Evolutionary conservation across 64 coral and sea anemone genomes (phyloP).

Genomic region (Acropora tenuis): DNA sequence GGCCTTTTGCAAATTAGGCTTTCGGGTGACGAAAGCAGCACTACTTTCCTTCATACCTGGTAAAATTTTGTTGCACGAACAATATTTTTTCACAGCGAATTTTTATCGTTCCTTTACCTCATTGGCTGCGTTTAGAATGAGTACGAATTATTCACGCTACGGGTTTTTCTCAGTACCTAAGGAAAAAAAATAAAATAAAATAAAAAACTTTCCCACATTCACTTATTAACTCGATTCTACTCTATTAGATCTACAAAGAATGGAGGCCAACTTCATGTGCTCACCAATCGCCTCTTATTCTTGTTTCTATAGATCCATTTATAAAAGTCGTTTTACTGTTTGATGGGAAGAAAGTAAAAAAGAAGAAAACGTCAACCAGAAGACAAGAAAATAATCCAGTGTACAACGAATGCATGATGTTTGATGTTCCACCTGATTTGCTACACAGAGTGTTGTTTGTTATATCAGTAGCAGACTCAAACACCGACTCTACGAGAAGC

Average conservation of each 20-base stretch:
- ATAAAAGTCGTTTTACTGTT: slow-evolving; percentile 95
- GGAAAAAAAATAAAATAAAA: no score
- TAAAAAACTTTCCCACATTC: background rate
- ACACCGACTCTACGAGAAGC: slow-evolving; percentile 65
- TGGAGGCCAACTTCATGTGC: background rate
- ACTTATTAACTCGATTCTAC: background rate
- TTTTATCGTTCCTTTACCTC: no score
- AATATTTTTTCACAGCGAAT: no score
- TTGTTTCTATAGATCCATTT: slow-evolving; percentile 73
- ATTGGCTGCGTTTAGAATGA: no score
- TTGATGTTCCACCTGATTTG: slow-evolving; percentile 78
- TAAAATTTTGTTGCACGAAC: no score
- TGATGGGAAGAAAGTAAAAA: slow-evolving; percentile 93
- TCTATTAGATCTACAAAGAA: background rate
- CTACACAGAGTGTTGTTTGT: slow-evolving; percentile 91
- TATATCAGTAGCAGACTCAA: slow-evolving; percentile 90
- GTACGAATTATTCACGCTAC: no score
- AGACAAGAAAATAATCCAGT: slow-evolving; percentile 88
- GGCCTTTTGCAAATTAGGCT: no score
- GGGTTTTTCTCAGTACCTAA: no score
- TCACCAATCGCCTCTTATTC: background rate
- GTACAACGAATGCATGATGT: slow-evolving; percentile 98
- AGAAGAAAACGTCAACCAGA: slow-evolving; percentile 90
- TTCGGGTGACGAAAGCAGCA: no score
- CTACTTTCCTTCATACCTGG: no score